Evolutionary conservation across 2,797 vertebrate species (phyloP).

Genomic region (Anguilla marmorata): DNA sequence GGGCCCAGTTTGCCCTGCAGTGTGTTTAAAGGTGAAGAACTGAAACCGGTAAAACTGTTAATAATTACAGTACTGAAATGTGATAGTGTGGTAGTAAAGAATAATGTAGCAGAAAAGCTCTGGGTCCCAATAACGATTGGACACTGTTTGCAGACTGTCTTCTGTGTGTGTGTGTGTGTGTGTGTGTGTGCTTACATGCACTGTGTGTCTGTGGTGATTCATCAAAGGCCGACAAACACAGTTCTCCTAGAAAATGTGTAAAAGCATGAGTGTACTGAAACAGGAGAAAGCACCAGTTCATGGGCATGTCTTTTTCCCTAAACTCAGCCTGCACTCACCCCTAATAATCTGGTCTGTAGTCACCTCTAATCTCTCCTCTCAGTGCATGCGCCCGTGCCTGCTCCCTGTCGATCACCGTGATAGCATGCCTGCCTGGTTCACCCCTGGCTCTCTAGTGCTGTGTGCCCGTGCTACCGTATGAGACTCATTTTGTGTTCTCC

Average conservation of each 20-base stretch:
- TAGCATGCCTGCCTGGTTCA: not conserved
- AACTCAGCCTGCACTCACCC: not conserved
- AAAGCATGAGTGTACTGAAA: not conserved
- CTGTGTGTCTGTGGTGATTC: not conserved
- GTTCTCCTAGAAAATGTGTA: too few species aligned
- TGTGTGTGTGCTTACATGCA: too few species aligned
- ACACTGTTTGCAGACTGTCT: too few species aligned
- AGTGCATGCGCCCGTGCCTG: not conserved
- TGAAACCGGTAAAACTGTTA: too few species aligned
- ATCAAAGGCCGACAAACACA: too few species aligned
- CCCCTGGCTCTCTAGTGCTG: not conserved
- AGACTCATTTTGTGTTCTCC: not conserved
- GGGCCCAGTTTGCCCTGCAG: not conserved
- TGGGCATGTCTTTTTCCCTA: not conserved
- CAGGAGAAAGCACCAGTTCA: not conserved
- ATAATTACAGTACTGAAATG: too few species aligned
- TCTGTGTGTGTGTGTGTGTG: not conserved
- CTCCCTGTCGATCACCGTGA: not conserved
- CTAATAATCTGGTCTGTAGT: not conserved
- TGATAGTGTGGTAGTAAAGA: too few species aligned
- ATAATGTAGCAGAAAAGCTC: too few species aligned
- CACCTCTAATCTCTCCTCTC: not conserved
- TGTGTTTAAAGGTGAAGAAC: not conserved
- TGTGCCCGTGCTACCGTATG: not conserved
- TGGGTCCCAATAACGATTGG: too few species aligned